A percentile compares a stretch with the other conserved stretches of the same genome.
phyloP scores from a whole-genome alignment of 2,888 invertebrate species.

The Melanostoma scalare region DNA sequence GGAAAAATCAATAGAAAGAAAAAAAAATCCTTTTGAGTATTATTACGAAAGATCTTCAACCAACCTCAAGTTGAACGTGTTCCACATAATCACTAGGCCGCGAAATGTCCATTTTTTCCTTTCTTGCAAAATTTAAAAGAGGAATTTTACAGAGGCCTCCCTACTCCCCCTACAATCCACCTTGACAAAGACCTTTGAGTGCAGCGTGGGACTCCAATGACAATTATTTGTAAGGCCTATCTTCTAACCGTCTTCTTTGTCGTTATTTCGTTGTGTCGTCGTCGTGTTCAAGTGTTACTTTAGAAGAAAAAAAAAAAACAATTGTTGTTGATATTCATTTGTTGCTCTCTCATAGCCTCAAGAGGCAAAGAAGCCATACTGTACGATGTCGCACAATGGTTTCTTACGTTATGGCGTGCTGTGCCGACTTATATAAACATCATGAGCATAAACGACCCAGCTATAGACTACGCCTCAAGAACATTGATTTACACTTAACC shows the following conservation, averaged over 20 bases:
- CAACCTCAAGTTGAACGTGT: constrained; percentile 18
- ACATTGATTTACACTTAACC: constrained; percentile 72
- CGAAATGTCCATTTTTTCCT: constrained; percentile 15
- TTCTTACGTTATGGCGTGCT: constrained; percentile 12
- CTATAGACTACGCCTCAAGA: constrained; percentile 36
- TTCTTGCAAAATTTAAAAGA: constrained; percentile 14
- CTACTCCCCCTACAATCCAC: not conserved
- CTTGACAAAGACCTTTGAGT: constrained; percentile 66
- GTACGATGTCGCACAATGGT: constrained; percentile 9
- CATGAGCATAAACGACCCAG: constrained; percentile 15
- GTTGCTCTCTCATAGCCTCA: constrained; percentile 41
- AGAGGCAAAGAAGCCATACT: constrained; percentile 36
- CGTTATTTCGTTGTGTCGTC: not conserved
- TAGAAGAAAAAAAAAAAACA: constrained; percentile 3
- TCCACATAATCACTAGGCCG: constrained; percentile 22
- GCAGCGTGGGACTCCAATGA: constrained; percentile 53
- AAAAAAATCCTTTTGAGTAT: constrained; percentile 27
- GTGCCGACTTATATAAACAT: constrained; percentile 20
- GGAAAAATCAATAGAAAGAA: constrained; percentile 51
- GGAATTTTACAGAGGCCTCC: too few species aligned
- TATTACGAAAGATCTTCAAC: constrained; percentile 6
- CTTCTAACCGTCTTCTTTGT: not conserved
- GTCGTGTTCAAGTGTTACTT: constrained; percentile 31
- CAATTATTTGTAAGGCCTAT: constrained; percentile 55
- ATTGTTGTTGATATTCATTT: constrained; percentile 48